Evolutionary conservation across 2,797 vertebrate species (phyloP), one percentile per base, ranked within the genome.

Genomic region (Sebastes nivosus): DNA sequence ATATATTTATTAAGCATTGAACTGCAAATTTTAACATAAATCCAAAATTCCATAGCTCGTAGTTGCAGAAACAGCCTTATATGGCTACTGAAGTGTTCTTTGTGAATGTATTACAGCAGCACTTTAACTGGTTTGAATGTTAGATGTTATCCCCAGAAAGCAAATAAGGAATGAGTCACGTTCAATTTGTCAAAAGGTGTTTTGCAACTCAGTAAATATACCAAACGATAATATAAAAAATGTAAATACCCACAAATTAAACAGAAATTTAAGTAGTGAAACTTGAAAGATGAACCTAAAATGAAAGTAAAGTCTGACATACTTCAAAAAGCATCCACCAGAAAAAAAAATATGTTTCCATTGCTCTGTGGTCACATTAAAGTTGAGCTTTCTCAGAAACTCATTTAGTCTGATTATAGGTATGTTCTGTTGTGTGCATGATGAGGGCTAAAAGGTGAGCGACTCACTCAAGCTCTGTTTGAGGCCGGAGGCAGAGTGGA

Each of bases 381-480:
- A 65, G 25, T 18, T 36, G 2, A 59, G 34, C 25, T 76, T 73
- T 64, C 6, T 55, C n/a, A 16, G 29, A 34, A 46, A 65, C 20
- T 80, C 8, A 61, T 65, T 72, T 42, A 0, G 24, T 30, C 18
- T 68, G 5, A 81, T 78, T 25, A 55, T 68, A 29, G 65, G 66
- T 67, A 30, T 57, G 79, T 84, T 83, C 57, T 80, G 73, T 72
- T 71, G 65, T 75, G 22, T 66, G 67, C 68, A 66, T 38, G 24
- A 66, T 34, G 24, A 27, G 71, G 50, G 69, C 65, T 75, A 63
- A 89, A 27, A 65, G 80, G 65, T 81, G 63, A 80, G 75, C 86
- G 87, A 95, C 98, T 97, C 95, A 99, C 98, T 99, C 88, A 97
- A 97, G 88, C 97, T 99, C 95, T 99, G 98, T 92, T 98, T 99